Percentiles rank a stretch among this genome's conserved stretches.
Evolutionary conservation across 2,113 vertebrate species (phyloP).

Genomic region (Pterophyllum scalare): DNA sequence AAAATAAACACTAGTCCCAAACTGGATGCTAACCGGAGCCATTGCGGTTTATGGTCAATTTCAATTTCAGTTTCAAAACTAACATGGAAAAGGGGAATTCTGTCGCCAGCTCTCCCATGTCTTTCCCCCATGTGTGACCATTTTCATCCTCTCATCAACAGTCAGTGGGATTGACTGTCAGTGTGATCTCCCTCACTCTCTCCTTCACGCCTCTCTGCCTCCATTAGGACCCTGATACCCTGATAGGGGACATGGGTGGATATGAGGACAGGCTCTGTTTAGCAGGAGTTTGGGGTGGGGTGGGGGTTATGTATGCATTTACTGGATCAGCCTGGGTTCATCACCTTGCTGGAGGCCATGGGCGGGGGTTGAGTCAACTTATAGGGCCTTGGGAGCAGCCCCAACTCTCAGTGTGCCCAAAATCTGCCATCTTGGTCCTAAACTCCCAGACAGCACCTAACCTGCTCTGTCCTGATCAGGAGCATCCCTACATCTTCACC

Average conservation of each 20-base stretch:
- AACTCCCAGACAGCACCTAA: slow-evolving; percentile 52
- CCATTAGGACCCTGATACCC: slow-evolving; percentile 76
- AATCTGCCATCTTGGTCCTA: slow-evolving; percentile 59
- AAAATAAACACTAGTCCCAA: background rate
- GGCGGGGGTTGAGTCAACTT: slow-evolving; percentile 35
- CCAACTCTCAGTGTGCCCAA: slow-evolving; percentile 48
- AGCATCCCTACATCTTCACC: slow-evolving; percentile 49
- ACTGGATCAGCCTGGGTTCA: slow-evolving; percentile 33
- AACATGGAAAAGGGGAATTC: background rate
- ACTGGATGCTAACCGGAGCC: no score
- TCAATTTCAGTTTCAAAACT: background rate
- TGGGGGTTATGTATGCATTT: background rate
- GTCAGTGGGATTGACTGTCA: slow-evolving; percentile 62
- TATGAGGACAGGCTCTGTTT: slow-evolving; percentile 44
- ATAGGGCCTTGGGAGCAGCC: slow-evolving; percentile 37
- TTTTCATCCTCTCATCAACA: slow-evolving; percentile 19
- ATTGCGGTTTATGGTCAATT: no score
- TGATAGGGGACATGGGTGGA: slow-evolving; percentile 49
- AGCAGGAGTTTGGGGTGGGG: background rate
- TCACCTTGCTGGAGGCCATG: slow-evolving; percentile 85
- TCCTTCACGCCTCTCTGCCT: slow-evolving; percentile 88
- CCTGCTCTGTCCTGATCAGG: slow-evolving; percentile 41
- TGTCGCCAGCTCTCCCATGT: background rate
- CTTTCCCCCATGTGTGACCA: background rate
- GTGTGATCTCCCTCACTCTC: slow-evolving; percentile 60